Evolutionary conservation across 2,888 invertebrate species (phyloP).

Genomic region (Spodoptera littoralis): DNA sequence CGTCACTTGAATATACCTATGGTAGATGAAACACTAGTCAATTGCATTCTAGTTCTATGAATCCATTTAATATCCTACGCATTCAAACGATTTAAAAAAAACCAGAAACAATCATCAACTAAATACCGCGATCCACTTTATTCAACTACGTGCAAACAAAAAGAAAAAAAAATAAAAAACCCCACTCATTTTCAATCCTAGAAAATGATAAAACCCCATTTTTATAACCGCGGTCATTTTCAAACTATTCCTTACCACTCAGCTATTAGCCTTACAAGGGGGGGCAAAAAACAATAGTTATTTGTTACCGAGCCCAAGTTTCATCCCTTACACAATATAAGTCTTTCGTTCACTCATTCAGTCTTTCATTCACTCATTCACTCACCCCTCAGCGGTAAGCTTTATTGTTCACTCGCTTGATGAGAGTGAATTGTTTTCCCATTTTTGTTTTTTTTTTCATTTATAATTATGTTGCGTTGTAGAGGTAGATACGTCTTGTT

Average conservation of each 20-base stretch:
- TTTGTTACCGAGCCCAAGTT: slow-evolving; percentile 75
- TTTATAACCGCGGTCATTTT: slow-evolving; percentile 48
- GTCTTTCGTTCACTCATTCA: slow-evolving; percentile 68
- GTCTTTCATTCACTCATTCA: slow-evolving; percentile 69
- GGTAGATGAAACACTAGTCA: no score
- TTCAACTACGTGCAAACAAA: no score
- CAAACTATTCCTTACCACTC: slow-evolving; percentile 56
- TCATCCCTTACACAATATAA: slow-evolving; percentile 79
- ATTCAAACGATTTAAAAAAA: slow-evolving; percentile 3
- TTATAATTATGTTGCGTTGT: slow-evolving; percentile 21
- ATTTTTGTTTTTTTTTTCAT: slow-evolving; percentile 23
- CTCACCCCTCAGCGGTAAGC: slow-evolving; percentile 65
- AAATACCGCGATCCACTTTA: no score
- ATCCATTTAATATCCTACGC: no score
- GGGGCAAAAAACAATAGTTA: slow-evolving; percentile 74
- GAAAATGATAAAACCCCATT: slow-evolving; percentile 24
- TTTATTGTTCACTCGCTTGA: slow-evolving; percentile 40
- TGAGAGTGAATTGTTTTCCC: slow-evolving; percentile 30
- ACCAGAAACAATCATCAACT: not conserved
- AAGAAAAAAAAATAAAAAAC: no score
- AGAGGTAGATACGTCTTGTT: not conserved
- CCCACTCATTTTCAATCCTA: slow-evolving; percentile 13
- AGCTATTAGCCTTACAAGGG: slow-evolving; percentile 51
- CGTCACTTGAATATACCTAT: no score
- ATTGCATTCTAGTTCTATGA: no score